Evolutionary conservation across 2,113 vertebrate species (phyloP), one percentile per base, ranked within the genome.

Genomic region (Nibea coibor): DNA sequence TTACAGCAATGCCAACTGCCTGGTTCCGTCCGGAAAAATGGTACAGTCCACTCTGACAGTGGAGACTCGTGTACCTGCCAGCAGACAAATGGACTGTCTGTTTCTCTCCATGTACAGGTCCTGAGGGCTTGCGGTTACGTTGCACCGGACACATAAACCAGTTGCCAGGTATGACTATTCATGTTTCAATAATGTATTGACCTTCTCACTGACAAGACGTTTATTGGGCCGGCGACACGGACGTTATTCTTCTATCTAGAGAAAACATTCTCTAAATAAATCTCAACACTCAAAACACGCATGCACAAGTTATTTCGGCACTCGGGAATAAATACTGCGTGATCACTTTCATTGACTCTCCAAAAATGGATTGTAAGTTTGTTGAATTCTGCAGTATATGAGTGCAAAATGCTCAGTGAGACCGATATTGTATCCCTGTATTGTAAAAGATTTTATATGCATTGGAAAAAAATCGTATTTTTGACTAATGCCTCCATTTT

Each of bases 71-170:
- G 56, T 42, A 74, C 50, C 61, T 85, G 85, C 57, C 61, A 68
- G 58, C 68, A 85, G 69, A 80, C 68, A 87, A 83, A 83, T 71
- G 45, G 24, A 63, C 77, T 80, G 65, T 72, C 68, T 66, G 48
- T 81, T 75, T 81, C 76, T 54, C 53, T 53, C 50, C 50, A 35
- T 66, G 58, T 39, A 48, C 31, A 64, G 26, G 65, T 75, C 73
- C 75, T 61, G 72, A 42, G 79, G 73, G 75, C 57, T 74, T 62
- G 59, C 24, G 5, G 47, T 75, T 69, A 22, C 54, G 58, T 71
- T 76, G 24, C 78, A 81, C 50, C 56, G 45, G 67, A 80, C 73
- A 66, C 65, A 59, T 48, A 68, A 81, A 79, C 54, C 71, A 53
- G 58, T 59, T 50, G 22, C 42, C 59, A 67, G 35, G 59, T 73